phyloP scores from a whole-genome alignment of 2,888 invertebrate genomes.

The Tachina lurida region DNA sequence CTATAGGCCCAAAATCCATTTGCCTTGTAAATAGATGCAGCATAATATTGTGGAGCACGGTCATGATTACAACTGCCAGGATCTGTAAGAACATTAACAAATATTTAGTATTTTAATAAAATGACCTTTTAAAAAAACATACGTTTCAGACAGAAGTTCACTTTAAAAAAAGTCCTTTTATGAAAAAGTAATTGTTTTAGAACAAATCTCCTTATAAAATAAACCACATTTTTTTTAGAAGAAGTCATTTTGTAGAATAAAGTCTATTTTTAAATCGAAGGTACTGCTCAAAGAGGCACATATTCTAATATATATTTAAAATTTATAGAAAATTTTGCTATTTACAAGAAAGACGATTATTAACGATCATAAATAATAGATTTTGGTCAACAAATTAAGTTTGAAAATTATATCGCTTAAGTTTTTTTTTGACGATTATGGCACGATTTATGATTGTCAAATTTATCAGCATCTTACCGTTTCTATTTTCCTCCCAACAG shows the following conservation, averaged over 20 bases:
- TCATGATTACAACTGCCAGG: conserved; percentile 85
- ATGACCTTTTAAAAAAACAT: no score
- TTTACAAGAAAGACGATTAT: no score
- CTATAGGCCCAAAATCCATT: conserved; percentile 85
- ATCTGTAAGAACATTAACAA: conserved; percentile 78
- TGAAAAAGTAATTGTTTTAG: background rate
- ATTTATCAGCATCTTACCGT: conserved; percentile 58
- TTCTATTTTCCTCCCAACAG: conserved; percentile 81
- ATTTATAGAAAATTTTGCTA: no score
- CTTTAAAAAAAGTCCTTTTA: no score
- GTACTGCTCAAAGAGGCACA: background rate
- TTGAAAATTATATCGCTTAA: no score
- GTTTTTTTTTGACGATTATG: background rate
- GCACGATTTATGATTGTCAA: background rate
- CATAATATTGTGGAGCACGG: conserved; percentile 85
- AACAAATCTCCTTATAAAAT: background rate
- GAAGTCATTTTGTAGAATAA: no score
- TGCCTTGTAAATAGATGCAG: conserved; percentile 84
- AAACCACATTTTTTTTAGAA: no score
- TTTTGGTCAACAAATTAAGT: no score
- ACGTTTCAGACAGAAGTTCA: no score
- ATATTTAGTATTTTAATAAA: background rate
- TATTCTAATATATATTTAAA: background rate
- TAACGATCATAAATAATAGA: no score
- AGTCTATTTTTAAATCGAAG: no score